Evolutionary conservation across 2,797 vertebrate genomes (phyloP).

Genomic region (Chlorospingus semifuscus): DNA sequence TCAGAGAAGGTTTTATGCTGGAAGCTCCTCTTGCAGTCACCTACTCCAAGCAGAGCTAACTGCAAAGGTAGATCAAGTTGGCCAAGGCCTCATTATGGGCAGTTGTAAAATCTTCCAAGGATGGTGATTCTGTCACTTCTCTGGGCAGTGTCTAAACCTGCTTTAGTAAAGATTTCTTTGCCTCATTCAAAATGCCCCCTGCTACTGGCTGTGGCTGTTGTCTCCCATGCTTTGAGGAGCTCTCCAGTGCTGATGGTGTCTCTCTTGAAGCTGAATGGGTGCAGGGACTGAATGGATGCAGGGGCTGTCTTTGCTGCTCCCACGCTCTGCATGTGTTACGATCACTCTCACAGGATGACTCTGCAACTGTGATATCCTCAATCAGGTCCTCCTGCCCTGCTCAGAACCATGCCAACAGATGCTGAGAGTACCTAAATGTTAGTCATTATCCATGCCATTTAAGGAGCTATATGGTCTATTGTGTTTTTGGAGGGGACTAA

Average conservation of each 20-base stretch:
- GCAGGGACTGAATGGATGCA: background rate
- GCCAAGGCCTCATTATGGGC: background rate
- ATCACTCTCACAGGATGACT: background rate
- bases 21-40: background rate
- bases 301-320: background rate
- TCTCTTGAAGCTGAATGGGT: background rate
- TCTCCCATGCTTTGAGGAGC: background rate
- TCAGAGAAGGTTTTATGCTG: background rate
- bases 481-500: background rate
- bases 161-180: background rate
- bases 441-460: background rate
- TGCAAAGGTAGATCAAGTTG: background rate
- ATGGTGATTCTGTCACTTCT: background rate
- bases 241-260: background rate
- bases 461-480: background rate
- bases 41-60: background rate
- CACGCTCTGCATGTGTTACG: rapidly evolving
- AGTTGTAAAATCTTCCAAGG: background rate
- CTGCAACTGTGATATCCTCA: background rate
- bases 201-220: background rate
- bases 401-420: background rate
- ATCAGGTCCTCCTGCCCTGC: background rate
- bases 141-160: background rate
- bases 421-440: background rate
- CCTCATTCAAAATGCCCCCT: background rate